These are phyloP conservation scores for Gobionotothen gibberifrons DNA, from an alignment of 2,797 vertebrate genomes.

Conservation along the genomic window DNA sequence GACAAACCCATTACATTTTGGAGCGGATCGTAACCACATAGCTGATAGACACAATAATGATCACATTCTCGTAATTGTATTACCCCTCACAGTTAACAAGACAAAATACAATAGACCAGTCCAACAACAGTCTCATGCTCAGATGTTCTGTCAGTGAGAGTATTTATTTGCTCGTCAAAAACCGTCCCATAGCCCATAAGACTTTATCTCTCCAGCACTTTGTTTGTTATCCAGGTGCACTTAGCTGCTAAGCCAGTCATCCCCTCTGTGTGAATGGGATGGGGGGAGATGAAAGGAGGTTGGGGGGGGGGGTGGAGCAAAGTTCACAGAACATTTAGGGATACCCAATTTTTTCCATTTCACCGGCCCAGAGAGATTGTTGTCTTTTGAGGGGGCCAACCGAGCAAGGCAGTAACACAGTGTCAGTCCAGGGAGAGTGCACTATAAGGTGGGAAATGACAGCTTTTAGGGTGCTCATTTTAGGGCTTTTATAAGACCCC, in stretches of 20 bases:
- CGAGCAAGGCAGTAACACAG: constrained; percentile 41
- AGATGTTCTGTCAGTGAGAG: constrained; percentile 16
- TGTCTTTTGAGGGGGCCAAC: constrained; percentile 59
- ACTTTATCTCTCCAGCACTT: constrained; percentile 64
- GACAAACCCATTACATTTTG: no score
- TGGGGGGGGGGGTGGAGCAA: constrained; percentile 59
- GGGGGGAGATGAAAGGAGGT: constrained; percentile 82
- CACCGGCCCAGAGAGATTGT: constrained; percentile 44
- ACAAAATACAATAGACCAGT: constrained; percentile 10
- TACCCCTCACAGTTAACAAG: constrained; percentile 5
- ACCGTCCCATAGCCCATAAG: constrained; percentile 47
- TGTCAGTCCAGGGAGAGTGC: constrained; percentile 55
- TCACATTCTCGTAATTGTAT: neutral
- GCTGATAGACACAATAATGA: no score
- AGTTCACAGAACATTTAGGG: constrained; percentile 77
- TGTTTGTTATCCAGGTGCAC: constrained; percentile 72
- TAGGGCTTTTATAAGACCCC: constrained; percentile 65
- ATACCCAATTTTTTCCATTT: constrained; percentile 72
- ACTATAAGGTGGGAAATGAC: constrained; percentile 59
- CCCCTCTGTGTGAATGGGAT: constrained; percentile 52
- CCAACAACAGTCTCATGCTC: constrained; percentile 15
- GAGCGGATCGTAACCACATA: no score
- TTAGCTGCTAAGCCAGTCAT: constrained; percentile 68
- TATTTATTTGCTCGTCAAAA: constrained; percentile 45
- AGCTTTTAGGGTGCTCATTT: constrained; percentile 76